Percentiles rank a stretch among this genome's conserved stretches.
phyloP scores from a whole-genome alignment of 2,113 vertebrate genomes.

The Camelus bactrianus region DNA sequence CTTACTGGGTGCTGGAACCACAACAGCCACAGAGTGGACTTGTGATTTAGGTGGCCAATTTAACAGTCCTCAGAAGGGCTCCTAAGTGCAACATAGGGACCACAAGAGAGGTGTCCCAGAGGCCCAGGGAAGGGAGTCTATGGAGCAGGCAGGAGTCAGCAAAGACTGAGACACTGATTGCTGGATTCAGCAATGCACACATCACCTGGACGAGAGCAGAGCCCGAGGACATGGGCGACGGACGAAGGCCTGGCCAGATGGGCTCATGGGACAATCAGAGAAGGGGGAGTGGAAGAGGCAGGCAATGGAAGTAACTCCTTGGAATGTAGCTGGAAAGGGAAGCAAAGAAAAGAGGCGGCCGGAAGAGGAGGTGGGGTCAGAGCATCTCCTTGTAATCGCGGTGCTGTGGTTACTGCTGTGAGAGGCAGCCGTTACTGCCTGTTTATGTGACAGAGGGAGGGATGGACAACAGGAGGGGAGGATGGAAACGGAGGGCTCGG shows the following conservation, averaged over 20 bases:
- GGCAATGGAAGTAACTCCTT: neutral
- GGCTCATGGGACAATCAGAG: neutral
- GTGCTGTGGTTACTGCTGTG: neutral
- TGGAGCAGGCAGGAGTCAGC: neutral
- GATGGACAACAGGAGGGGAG: accelerated
- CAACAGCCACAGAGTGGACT: neutral
- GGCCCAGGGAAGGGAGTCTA: neutral
- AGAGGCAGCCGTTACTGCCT: no score
- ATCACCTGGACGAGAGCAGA: neutral
- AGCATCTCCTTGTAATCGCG: neutral
- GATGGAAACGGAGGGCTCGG: neutral
- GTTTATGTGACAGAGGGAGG: neutral
- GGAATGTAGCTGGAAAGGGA: neutral
- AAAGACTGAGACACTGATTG: neutral
- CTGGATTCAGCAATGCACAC: neutral
- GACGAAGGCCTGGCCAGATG: neutral
- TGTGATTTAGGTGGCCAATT: neutral
- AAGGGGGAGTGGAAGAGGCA: neutral
- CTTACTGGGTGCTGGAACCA: neutral
- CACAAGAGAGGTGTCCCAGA: neutral
- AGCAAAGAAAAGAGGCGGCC: neutral
- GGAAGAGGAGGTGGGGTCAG: no score
- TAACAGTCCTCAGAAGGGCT: neutral
- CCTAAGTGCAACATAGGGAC: neutral
- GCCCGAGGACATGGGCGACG: neutral